Base-by-base conservation (phyloP, 2,113 vertebrate genomes). In the Grus americana region DNA sequence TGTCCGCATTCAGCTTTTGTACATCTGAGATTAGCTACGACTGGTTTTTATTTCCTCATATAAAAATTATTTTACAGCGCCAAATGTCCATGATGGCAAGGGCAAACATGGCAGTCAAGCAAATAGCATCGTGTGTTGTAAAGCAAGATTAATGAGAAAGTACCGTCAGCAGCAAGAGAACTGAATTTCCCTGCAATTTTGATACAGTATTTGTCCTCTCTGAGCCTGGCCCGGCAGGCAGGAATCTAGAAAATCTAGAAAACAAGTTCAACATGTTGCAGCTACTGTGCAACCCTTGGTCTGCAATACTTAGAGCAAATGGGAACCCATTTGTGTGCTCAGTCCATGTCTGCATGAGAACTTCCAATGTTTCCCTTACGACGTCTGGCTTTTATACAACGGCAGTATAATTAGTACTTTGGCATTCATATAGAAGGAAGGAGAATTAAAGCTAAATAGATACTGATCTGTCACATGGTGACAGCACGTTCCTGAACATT, bases 321-420 rank as follows among this genome's bases (percentile, higher is more conserved):
- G 10, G 59, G 50, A 90, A 59, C 11, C 3, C 0, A 2, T 3
- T 2, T 20, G 4, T 22, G 17, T 59, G 38, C 49, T 68, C 36
- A 18, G 2, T 23, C 47, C 26, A 18, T 9, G 29, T 21, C 26
- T 73, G 8, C 24, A 70, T 24, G 32, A 74, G 55, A 49, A 55
- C 55, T 52, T 44, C 12, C 30, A 62, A 5, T 14, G 27, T n/a
- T 76, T 61, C 23, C 59, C 18, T 65, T 61, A 44, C 20, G 68
- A 4, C 3, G 1, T n/a, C 52, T 92, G 36, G 29, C 74, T 59
- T 82, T 71, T 68, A 20, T 4, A 44, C 49, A 76, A 22, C 8
- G 50, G 44, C 29, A 47, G 67, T 30, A 30, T 18, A 50, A 40
- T 76, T 36, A 86, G 13, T 27, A 44, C 79, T 80, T 61, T 78